Evolutionary conservation across 2,113 vertebrate species (phyloP).

Genomic region (Eretmochelys imbricata): DNA sequence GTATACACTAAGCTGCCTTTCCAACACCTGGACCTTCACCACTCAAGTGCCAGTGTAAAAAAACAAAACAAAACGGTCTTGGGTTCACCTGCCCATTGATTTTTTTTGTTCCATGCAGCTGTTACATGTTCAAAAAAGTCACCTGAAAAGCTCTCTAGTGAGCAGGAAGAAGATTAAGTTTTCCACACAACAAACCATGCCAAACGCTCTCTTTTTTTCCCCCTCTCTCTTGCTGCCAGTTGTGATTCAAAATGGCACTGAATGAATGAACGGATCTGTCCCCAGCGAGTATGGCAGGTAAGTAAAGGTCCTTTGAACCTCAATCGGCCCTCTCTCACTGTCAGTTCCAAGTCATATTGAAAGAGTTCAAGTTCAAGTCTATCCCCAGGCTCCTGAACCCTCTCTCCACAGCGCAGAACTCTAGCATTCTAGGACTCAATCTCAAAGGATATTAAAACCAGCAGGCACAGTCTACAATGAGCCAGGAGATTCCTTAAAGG

Average conservation of each 20-base stretch:
- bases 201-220: conserved; percentile 25
- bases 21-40: not conserved
- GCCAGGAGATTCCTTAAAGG: conserved; percentile 59
- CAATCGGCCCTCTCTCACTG: conserved; percentile 53
- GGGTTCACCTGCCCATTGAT: not conserved
- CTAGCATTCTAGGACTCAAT: conserved; percentile 67
- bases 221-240: conserved; percentile 23
- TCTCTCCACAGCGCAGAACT: conserved; percentile 70
- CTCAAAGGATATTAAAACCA: conserved; percentile 71
- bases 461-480: conserved; percentile 63
- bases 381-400: conserved; percentile 62
- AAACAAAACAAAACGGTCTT: not conserved
- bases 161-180: not conserved
- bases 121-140: not conserved
- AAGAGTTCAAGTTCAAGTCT: conserved; percentile 71
- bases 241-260: conserved; percentile 62
- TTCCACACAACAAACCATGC: not conserved
- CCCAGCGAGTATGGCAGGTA: not conserved
- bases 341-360: conserved; percentile 70
- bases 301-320: conserved; percentile 74
- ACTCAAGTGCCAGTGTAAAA: not conserved
- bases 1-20: not conserved
- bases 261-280: conserved; percentile 61
- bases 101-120: not conserved
- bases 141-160: not conserved